These are phyloP conservation scores for Bombus terrestris DNA, from an alignment of 1,140 invertebrate genomes.

Conservation along the genomic window DNA sequence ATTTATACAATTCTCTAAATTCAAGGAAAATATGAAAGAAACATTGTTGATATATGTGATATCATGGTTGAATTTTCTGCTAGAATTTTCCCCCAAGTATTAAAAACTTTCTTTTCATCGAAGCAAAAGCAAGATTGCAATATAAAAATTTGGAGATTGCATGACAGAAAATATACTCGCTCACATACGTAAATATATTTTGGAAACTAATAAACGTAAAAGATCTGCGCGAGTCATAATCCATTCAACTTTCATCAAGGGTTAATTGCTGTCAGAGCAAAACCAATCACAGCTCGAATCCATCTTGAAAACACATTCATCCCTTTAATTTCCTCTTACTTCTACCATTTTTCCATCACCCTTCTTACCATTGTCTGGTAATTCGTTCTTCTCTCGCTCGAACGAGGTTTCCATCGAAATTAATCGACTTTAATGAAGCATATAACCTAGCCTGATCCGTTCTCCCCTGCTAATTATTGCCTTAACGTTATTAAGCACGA, in stretches of 20 bases:
- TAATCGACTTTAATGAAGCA: conserved; percentile 44
- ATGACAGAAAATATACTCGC: no score
- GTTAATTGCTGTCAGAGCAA: not conserved
- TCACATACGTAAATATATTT: no score
- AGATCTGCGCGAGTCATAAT: not conserved
- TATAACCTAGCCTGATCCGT: conserved; percentile 14
- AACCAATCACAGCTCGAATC: not conserved
- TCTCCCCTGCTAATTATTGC: conserved; percentile 57
- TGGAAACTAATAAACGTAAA: not conserved
- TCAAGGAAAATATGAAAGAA: not conserved
- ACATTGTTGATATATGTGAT: no score
- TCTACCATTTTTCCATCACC: not conserved
- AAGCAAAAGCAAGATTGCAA: no score
- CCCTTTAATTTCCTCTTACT: not conserved
- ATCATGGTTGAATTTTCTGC: no score
- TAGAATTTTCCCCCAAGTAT: not conserved
- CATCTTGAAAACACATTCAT: not conserved
- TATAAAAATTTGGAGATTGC: not conserved
- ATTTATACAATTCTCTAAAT: not conserved
- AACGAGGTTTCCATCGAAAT: conserved; percentile 18
- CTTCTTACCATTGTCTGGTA: not conserved
- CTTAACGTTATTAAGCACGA: conserved; percentile 45
- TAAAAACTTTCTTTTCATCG: not conserved
- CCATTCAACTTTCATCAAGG: not conserved
- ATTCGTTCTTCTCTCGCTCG: not conserved